These are phyloP conservation scores for Sphaeramia orbicularis DNA, from an alignment of 2,797 vertebrate genomes.

Conservation along the genomic window DNA sequence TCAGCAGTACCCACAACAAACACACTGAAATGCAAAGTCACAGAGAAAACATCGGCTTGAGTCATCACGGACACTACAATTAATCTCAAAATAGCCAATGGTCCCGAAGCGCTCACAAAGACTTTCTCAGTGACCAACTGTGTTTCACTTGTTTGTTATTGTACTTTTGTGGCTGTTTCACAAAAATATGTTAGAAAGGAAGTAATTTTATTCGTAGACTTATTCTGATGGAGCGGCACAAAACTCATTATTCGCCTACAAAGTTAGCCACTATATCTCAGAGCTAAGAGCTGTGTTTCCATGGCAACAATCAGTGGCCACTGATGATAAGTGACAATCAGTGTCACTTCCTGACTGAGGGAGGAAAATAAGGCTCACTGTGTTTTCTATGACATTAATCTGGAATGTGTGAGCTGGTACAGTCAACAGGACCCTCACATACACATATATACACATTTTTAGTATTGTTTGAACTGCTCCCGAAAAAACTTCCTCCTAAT, in stretches of 20 bases:
- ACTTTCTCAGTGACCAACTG: conserved; percentile 19
- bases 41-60: conserved; percentile 49
- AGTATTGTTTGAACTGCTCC: neutral
- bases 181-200: neutral
- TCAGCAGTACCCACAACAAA: conserved; percentile 45
- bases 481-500: neutral
- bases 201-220: conserved; percentile 2
- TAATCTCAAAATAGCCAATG: conserved; percentile 19
- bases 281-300: conserved; percentile 18
- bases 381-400: neutral
- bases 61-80: conserved; percentile 50
- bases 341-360: conserved; percentile 17
- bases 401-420: neutral
- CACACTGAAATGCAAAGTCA: conserved; percentile 47
- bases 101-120: conserved; percentile 26
- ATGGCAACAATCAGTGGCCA: conserved; percentile 18
- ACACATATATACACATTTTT: neutral
- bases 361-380: neutral
- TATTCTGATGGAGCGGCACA: too few species aligned
- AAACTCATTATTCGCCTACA: conserved; percentile 3
- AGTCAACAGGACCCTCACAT: neutral
- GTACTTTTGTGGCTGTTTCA: conserved; percentile 30
- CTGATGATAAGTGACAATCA: conserved; percentile 25
- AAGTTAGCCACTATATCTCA: neutral
- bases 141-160: neutral